These are phyloP conservation scores for Oenanthe melanoleuca DNA, from an alignment of 2,113 vertebrate genomes.

Conservation along the genomic window DNA sequence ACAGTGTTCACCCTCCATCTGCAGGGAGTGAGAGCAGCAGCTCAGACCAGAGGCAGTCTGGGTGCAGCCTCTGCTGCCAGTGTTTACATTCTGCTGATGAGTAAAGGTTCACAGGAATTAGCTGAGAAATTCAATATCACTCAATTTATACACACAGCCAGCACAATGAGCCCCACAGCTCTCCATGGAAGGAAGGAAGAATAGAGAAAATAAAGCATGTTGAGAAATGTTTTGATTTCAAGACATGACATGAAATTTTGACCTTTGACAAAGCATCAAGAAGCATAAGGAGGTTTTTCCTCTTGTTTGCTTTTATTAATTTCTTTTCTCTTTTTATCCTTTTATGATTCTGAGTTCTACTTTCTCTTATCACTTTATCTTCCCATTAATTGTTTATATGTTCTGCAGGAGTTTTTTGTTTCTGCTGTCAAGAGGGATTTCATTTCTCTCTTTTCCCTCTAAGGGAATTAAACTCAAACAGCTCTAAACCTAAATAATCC, in stretches of 20 bases:
- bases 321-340: background rate
- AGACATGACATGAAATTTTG: background rate
- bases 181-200: background rate
- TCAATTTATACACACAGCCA: background rate
- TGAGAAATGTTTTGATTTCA: background rate
- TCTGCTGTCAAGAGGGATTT: background rate
- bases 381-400: background rate
- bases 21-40: background rate
- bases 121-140: background rate
- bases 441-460: background rate
- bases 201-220: background rate
- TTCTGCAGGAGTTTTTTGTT: background rate
- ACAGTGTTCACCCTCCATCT: rapidly evolving
- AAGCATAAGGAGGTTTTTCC: background rate
- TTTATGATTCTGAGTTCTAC: background rate
- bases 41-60: background rate
- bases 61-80: background rate
- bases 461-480: background rate
- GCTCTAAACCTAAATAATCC: background rate
- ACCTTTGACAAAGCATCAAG: background rate
- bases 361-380: background rate
- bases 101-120: background rate
- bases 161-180: background rate
- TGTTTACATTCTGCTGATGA: background rate
- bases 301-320: background rate